phyloP scores from a whole-genome alignment of 2,888 invertebrate species.

The Leucophenga montana region DNA sequence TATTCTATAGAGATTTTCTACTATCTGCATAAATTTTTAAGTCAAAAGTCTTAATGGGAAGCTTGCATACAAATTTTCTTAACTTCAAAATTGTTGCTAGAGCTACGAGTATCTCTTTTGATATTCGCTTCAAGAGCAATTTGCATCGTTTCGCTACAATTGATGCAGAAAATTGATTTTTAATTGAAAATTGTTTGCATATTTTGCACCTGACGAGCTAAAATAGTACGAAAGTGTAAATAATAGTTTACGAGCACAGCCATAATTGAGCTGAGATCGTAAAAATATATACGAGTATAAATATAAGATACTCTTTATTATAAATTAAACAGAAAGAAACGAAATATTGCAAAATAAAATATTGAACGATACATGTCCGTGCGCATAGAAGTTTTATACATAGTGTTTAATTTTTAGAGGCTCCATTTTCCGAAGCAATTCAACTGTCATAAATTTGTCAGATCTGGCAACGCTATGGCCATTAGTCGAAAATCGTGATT shows the following conservation, averaged over 20 bases:
- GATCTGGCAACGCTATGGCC: too few species aligned
- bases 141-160: slow-evolving; percentile 63
- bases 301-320: slow-evolving; percentile 38
- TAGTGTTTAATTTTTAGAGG: too few species aligned
- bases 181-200: slow-evolving; percentile 67
- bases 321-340: slow-evolving; percentile 43
- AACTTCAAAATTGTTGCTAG: background rate
- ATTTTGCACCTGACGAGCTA: slow-evolving; percentile 44
- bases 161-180: slow-evolving; percentile 68
- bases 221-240: background rate
- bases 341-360: background rate
- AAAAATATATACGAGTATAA: slow-evolving; percentile 2
- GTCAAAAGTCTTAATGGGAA: too few species aligned
- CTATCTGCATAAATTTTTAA: too few species aligned
- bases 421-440: too few species aligned
- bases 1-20: too few species aligned
- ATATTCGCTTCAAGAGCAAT: background rate
- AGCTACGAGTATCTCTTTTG: too few species aligned
- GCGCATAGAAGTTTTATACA: too few species aligned
- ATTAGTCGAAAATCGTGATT: too few species aligned
- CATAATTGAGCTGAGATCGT: background rate
- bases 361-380: too few species aligned
- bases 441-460: too few species aligned
- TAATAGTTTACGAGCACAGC: background rate
- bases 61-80: too few species aligned